Evolutionary conservation across 2,113 vertebrate genomes (phyloP), one percentile per base, ranked within the genome.

Genomic region (Mohoua ochrocephala): DNA sequence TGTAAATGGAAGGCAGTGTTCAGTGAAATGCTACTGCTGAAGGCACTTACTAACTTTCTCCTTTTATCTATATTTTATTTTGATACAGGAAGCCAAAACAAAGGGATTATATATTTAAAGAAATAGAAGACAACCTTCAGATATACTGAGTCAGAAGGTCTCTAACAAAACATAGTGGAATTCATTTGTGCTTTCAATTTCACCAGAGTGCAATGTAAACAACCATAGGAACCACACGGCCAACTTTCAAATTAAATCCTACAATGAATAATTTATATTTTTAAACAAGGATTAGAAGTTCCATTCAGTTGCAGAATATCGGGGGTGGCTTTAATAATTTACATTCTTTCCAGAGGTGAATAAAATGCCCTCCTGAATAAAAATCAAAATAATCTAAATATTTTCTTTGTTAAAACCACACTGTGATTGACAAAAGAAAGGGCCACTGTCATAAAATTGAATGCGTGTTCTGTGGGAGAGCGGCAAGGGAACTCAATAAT

Each of bases 191-290:
- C 83, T 84, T 94, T 80, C 90, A 92, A 86, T 96, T 97, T 88
- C 76, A 86, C 68, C 59, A 63, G 68, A 92, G 82, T 30, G 64
- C 52, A 96, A 67, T 91, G 88, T 81, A 93, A 97, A 94, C 88
- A 96, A 78, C 21, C 60, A 95, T 30, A 79, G 64, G 65, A 95
- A 82, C 50, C 61, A 94, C 60, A 75, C 20, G 86, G 70, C 91
- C 94, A 96, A 87, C 73, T 96, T 97, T 95, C 89, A 93, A 97
- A 96, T 95, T 97, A 97, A 97, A 97, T 96, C 82, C 57, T 81
- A 84, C 49, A 71, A 97, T 97, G 94, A 97, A 97, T 98, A 97
- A 97, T 98, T 97, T 97, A 97, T 96, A 71, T 94, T 97, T 95
- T 94, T 92, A 95, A 95, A 94, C 78, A 96, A 96, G 82, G 83